Evolutionary conservation across 1,140 invertebrate genomes (phyloP).

Genomic region (Littorina saxatilis): DNA sequence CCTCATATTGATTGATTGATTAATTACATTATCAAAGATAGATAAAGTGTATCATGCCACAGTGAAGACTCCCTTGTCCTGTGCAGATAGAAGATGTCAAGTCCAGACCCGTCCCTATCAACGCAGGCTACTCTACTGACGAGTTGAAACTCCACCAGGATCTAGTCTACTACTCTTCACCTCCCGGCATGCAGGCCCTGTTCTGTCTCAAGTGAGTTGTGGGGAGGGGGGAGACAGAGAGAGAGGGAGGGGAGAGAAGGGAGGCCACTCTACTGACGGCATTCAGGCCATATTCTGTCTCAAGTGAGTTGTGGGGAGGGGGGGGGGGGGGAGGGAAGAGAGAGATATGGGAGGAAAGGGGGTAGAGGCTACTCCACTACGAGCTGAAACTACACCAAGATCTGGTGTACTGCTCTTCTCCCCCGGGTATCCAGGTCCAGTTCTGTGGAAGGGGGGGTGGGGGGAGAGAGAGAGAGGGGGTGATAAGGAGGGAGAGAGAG

Average conservation of each 20-base stretch:
- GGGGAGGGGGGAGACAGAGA: too few relatives aligned
- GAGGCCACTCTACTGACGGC: too few relatives aligned
- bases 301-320: too few relatives aligned
- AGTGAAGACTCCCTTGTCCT: too few relatives aligned
- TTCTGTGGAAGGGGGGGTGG: background rate
- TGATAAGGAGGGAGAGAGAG: too few relatives aligned
- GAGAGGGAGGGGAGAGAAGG: too few relatives aligned
- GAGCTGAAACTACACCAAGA: background rate
- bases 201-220: background rate
- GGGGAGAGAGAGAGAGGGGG: too few relatives aligned
- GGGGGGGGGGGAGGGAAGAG: too few relatives aligned
- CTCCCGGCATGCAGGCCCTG: background rate
- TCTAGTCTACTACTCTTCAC: background rate
- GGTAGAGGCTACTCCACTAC: slow-evolving; percentile 10
- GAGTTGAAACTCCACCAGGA: background rate
- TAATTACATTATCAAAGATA: too few relatives aligned
- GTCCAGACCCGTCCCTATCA: slow-evolving; percentile 18
- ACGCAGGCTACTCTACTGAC: slow-evolving; percentile 14
- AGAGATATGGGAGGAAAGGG: too few relatives aligned
- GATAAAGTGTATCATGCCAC: too few relatives aligned
- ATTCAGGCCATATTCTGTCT: background rate
- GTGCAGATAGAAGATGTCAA: slow-evolving; percentile 20
- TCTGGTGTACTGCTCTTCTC: background rate
- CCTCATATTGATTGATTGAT: too few relatives aligned
- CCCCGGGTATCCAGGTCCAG: background rate